These are phyloP conservation scores for Noctua pronuba DNA, from an alignment of 2,888 invertebrate genomes.

Conservation along the genomic window DNA sequence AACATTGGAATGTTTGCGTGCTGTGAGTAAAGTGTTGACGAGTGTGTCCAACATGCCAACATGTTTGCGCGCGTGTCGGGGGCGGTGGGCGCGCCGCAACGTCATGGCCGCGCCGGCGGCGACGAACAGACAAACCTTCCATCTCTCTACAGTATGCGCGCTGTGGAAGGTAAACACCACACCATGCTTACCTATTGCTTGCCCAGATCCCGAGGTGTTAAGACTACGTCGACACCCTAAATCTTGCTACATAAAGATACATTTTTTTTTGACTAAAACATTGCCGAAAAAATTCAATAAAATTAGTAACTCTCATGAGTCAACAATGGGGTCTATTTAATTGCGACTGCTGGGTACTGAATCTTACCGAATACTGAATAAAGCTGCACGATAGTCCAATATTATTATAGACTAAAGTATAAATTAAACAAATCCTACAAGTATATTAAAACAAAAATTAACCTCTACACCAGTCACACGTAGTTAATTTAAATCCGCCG, in stretches of 20 bases:
- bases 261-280: not conserved
- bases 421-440: not conserved
- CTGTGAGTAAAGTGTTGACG: not conserved
- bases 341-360: not conserved
- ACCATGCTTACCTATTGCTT: not conserved
- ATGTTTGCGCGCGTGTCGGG: constrained; percentile 22
- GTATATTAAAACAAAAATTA: not conserved
- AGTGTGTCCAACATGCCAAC: constrained; percentile 28
- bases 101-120: constrained; percentile 27
- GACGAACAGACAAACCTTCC: not conserved
- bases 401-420: not conserved
- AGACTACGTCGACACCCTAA: not conserved
- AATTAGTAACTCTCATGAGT: not conserved
- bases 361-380: too few species aligned
- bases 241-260: not conserved
- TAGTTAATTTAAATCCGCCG: not conserved
- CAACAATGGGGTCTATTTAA: not conserved
- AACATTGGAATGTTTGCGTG: constrained; percentile 22
- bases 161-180: not conserved
- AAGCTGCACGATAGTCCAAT: not conserved
- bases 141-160: not conserved
- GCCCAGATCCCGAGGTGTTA: not conserved
- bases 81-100: constrained; percentile 60
- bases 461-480: not conserved
- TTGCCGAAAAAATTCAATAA: not conserved